Evolutionary conservation across 2,888 invertebrate species (phyloP), one percentile per base, ranked within the genome.

Genomic region (Diabrotica balteata): DNA sequence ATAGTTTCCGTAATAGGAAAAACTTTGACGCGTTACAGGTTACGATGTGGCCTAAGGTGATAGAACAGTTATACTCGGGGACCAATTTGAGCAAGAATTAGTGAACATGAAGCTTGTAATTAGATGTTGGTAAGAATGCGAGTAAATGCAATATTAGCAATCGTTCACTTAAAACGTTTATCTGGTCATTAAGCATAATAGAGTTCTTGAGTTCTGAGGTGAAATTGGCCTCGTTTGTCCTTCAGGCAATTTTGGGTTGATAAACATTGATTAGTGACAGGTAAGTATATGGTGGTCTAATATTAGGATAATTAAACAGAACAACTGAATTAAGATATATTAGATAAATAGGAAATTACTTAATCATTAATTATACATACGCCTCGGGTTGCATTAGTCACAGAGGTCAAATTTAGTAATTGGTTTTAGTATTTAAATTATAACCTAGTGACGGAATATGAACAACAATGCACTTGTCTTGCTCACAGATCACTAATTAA

Each of bases 1-100:
- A 44, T 60, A 58, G 64, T 65, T 65, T 62, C 47, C 52, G 47
- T 59, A 64, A 68, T 45, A 53, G 61, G 61, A 68, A 61, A 68
- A 68, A 57, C 53, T 55, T 51, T 47, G 52, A 68, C 58, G 58
- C 22, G 59, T 57, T 68, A 42, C 51, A 49, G 55, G 63, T 61
- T 60, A 60, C 44, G n/a, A 42, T 43, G 42, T 45, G 43, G 68
- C 68, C 68, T 47, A 45, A 66, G 68, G 68, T 58, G 65, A 44
- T 57, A 53, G 45, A 65, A 68, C 68, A 57, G 62, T 68, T 68
- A 62, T 52, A 50, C 32, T 51, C 32, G 22, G 43, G 45, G 52
- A 61, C 43, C 61, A 61, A 47, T 64, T 64, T 58, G 17, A 42
- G 44, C 17, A 9, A 45, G 45, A 59, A 64, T 58, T 64, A 64